Conservation (phyloP, 1,140 invertebrate species). For the Tetragnatha versicolor region DNA sequence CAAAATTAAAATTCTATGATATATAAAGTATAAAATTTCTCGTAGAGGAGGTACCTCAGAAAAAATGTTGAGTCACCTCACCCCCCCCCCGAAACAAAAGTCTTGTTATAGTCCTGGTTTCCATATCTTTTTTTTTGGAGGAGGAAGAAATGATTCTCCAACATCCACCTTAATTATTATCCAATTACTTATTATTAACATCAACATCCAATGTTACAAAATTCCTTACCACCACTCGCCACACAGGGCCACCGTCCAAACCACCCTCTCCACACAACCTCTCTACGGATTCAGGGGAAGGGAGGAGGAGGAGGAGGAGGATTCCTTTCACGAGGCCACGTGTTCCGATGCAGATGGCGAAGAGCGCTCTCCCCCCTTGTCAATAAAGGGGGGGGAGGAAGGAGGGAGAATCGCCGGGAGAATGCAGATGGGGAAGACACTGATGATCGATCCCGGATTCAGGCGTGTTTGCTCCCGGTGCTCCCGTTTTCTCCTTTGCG, state of each 20-base stretch:
- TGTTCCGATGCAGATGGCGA: constrained; percentile 33
- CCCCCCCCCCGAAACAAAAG: background rate
- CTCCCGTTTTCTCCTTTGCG: constrained; percentile 5
- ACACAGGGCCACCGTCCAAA: background rate
- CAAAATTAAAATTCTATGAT: too few species aligned
- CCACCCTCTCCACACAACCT: background rate
- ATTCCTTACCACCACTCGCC: background rate
- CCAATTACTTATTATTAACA: background rate
- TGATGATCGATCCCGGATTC: constrained; percentile 27
- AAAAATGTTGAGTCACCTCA: background rate
- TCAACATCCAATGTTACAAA: background rate
- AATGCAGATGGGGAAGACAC: constrained; percentile 40
- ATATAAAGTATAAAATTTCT: too few species aligned
- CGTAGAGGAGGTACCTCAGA: too few species aligned
- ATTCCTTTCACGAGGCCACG: constrained; percentile 14
- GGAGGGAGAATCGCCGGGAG: background rate
- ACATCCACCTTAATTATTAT: background rate
- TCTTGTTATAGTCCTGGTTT: background rate
- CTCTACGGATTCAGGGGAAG: background rate
- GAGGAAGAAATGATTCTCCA: background rate
- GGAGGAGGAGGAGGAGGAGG: background rate
- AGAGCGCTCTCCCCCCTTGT: constrained; percentile 4
- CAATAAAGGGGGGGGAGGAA: background rate
- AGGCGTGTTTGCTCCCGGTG: background rate
- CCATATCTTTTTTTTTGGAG: background rate